Evolutionary conservation across 1,140 invertebrate species (phyloP), one percentile per base, ranked within the genome.

Genomic region (Samia ricini): DNA sequence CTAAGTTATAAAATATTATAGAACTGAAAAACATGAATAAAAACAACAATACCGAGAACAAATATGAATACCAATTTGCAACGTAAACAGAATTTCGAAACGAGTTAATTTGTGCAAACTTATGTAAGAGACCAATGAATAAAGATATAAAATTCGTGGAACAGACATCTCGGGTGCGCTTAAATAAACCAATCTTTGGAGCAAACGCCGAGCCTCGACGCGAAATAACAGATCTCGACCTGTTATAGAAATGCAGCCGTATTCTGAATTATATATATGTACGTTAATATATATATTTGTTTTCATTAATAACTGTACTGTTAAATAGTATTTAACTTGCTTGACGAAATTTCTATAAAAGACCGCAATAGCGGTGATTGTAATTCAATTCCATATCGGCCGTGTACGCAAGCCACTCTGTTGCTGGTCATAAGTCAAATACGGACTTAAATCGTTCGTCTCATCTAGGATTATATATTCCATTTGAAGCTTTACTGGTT

Each of bases 101-200:
- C 56, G 36, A 60, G 60, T 64, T 64, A 60, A 64, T 64, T 60
- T 55, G 10, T 55, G 55, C 60, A 56, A 64, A 64, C 56, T 59
- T 22, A 22, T 22, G 57, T 58, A 64, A 62, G 57, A 23, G 57
- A 23, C 52, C 21, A 60, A 64, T 64, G 56, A 64, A 64, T 64
- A 64, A 64, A 64, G 63, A 64, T 60, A 54, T 57, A 58, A 60
- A 60, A 59, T 64, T 59, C 63, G 57, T 20, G 57, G 63, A 64
- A 60, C 59, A 59, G 56, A 55, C 62, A 58, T 54, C 33, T n/a
- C 52, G 21, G 63, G 56, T 59, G 50, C 48, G 56, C 62, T 50
- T 64, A 64, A 60, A 64, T 60, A 64, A 64, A 64, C 57, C 63
- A 59, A 60, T 64, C 63, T 60, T 64, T 56, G 50, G 23, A 55